Evolutionary conservation across 2,888 invertebrate species (phyloP).

Genomic region (Sarcophaga variegata): DNA sequence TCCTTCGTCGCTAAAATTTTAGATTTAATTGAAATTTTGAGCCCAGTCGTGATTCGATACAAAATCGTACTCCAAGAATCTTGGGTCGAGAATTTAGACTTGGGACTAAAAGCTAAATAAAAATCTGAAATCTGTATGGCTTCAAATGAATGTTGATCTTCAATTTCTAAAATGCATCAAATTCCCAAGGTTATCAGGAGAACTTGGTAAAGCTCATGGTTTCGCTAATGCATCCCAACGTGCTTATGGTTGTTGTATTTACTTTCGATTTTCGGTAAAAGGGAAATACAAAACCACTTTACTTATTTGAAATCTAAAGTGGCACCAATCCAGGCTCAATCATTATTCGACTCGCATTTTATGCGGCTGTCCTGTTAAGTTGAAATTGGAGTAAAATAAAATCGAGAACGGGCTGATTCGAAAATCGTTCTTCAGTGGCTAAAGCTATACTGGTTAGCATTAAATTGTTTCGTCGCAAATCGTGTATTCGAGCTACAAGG

Average conservation of each 20-base stretch:
- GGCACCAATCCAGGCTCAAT: slow-evolving; percentile 64
- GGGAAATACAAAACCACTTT: slow-evolving; percentile 31
- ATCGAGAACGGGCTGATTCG: not conserved
- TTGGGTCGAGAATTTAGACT: slow-evolving; percentile 54
- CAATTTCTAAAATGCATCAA: slow-evolving; percentile 6
- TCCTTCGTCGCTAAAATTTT: slow-evolving; percentile 50
- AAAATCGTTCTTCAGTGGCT: slow-evolving; percentile 29
- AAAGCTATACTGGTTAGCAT: slow-evolving; percentile 37
- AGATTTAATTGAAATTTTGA: slow-evolving; percentile 46
- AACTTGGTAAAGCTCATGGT: too few relatives aligned
- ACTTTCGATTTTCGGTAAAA: slow-evolving; percentile 21
- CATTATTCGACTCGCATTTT: slow-evolving; percentile 61
- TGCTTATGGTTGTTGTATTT: slow-evolving; percentile 5
- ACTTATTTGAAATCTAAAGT: slow-evolving; percentile 67
- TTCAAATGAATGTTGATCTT: not conserved
- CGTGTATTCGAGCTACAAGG: slow-evolving; percentile 57
- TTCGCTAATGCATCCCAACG: slow-evolving; percentile 11
- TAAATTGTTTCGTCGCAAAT: slow-evolving; percentile 66
- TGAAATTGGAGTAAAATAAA: slow-evolving; percentile 26
- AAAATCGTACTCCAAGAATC: slow-evolving; percentile 67
- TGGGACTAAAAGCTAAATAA: slow-evolving; percentile 61
- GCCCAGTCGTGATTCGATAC: slow-evolving; percentile 59
- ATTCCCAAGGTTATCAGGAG: slow-evolving; percentile 29
- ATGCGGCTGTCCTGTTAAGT: slow-evolving; percentile 55
- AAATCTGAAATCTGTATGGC: slow-evolving; percentile 36